Evolutionary conservation across 2,888 invertebrate genomes (phyloP), one percentile per base, ranked within the genome.

Genomic region (Tenthredo amoena): DNA sequence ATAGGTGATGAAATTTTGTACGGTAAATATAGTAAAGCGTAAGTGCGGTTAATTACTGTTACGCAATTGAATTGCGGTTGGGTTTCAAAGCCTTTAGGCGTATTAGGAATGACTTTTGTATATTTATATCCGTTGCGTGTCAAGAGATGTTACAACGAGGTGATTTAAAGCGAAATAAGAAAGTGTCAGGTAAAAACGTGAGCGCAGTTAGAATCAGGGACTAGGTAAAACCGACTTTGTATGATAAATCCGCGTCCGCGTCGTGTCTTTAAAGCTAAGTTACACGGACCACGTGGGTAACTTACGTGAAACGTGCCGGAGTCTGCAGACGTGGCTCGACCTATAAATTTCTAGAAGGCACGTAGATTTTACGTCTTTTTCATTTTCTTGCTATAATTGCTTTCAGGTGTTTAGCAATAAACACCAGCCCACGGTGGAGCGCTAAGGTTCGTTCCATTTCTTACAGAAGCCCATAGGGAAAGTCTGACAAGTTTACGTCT

Each of bases 381-480:
- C 72, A 43, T 40, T 74, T 74, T 74, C 43, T 43, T 43, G 21
- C 0, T 50, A 21, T 74, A 55, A 62, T 34, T 72, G 76, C 77
- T 26, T 37, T 18, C 37, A 21, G 21, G 58, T 81, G 62, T 81
- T 81, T 81, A 62, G 40, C 81, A 21, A 81, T 62, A 81, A 81
- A 81, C 58, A 81, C 40, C 10, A 47, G 47, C 26, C 9, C 9
- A 71, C 9, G 15, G 2, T 18, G 34, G 37, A 15, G 31, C 68
- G 26, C 31, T 18, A 68, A 34, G 68, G 68, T 34, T 68, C 12
- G 31, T 31, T 37, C 18, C 26, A n/a, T 71, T 31, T 37, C 34
- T 71, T 37, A 0, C 7, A 15, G n/a, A 37, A 71, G 47, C 76
- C 26, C 43, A 26, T 15, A 15, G 47, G 26, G 43, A 47, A 47